phyloP scores from a whole-genome alignment of 2,797 vertebrate species.

The Capromys pilorides region DNA sequence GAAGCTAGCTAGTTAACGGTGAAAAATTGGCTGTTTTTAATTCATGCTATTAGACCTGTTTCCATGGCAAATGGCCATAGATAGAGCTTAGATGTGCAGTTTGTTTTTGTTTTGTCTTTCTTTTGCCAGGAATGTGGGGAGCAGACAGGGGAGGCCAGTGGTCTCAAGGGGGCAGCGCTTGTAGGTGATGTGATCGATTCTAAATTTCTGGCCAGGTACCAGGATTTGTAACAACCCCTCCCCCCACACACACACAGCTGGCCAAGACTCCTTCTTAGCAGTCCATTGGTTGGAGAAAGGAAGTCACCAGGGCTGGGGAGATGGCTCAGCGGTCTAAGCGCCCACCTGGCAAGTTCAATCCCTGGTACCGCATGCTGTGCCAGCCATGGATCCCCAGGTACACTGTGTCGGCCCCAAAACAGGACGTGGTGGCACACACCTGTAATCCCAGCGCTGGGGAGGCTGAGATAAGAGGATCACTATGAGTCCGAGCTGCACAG shows the following conservation, averaged over 20 bases:
- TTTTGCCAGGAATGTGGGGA: neutral
- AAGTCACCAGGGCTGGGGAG: neutral
- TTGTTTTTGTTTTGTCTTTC: neutral
- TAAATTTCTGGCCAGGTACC: neutral
- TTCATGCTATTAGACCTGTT: neutral
- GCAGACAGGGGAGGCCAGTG: neutral
- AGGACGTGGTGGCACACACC: no score
- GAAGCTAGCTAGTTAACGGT: neutral
- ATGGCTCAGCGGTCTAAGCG: no score
- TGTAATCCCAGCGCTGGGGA: no score
- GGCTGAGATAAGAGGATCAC: no score
- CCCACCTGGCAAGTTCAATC: no score
- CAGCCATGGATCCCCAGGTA: no score
- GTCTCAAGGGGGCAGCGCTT: neutral
- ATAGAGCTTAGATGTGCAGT: neutral
- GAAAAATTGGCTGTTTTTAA: conserved; percentile 24
- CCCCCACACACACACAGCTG: neutral
- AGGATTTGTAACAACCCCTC: neutral
- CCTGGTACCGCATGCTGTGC: no score
- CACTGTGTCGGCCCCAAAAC: no score
- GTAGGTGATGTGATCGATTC: neutral
- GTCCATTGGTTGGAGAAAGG: neutral
- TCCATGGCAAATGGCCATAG: neutral
- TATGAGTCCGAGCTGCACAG: no score
- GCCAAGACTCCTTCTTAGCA: neutral